Conservation (phyloP, 2,797 vertebrate species). For the Oophaga sylvatica region DNA sequence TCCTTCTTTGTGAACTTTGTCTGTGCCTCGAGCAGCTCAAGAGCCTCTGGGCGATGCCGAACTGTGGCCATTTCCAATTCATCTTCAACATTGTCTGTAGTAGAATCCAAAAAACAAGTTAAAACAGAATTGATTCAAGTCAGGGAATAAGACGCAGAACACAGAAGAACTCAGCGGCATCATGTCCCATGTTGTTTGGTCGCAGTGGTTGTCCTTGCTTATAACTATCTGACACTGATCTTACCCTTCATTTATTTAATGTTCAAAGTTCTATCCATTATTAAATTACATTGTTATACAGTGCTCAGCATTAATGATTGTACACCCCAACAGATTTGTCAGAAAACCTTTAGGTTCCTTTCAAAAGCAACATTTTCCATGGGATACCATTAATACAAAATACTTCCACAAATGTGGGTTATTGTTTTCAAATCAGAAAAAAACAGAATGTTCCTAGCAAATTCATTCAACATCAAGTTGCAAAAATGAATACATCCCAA, state of each 20-base stretch:
- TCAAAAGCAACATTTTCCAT: too few relatives aligned
- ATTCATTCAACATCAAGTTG: too few relatives aligned
- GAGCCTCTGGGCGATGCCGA: constrained; percentile 93
- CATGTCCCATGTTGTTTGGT: constrained; percentile 2
- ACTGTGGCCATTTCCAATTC: constrained; percentile 94
- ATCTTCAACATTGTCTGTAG: constrained; percentile 95
- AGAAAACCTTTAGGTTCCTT: too few relatives aligned
- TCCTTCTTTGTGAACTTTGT: constrained; percentile 97
- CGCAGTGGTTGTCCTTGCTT: constrained; percentile 1
- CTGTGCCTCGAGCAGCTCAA: constrained; percentile 93
- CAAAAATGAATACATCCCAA: too few relatives aligned
- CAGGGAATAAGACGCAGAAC: neutral
- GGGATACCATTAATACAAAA: too few relatives aligned
- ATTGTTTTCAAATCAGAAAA: too few relatives aligned
- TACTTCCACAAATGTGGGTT: too few relatives aligned
- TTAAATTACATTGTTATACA: neutral
- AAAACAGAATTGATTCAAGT: constrained; percentile 51
- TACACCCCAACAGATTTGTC: too few relatives aligned
- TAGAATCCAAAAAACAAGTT: constrained; percentile 52
- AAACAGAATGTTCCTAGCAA: too few relatives aligned
- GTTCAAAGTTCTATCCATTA: constrained; percentile 1
- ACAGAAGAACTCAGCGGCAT: neutral
- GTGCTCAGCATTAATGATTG: neutral
- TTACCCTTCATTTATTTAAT: constrained; percentile 29
- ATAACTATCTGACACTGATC: neutral